Conservation (phyloP, 1,140 invertebrate species). For the Brachionus plicatilis region DNA sequence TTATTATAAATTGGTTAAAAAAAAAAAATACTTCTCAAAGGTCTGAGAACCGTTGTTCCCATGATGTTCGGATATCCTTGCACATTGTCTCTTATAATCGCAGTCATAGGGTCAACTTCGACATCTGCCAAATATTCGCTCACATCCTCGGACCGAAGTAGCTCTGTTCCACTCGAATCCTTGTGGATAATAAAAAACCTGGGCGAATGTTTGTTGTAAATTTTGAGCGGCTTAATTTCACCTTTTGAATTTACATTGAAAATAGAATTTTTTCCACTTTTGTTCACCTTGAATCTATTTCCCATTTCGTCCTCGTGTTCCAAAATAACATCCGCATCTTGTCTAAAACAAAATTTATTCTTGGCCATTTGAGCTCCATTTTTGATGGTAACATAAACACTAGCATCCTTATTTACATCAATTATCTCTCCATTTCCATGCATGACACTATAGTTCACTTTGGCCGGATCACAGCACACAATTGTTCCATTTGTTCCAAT, state of each 20-base stretch:
- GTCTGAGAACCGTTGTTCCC: constrained; percentile 36
- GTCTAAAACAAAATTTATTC: constrained; percentile 24
- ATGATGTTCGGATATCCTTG: constrained; percentile 42
- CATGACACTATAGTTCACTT: constrained; percentile 52
- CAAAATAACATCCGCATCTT: background rate
- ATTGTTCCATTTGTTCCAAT: constrained; percentile 50
- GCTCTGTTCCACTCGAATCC: constrained; percentile 53
- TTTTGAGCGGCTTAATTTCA: background rate
- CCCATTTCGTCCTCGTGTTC: constrained; percentile 32
- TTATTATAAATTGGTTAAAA: too few relatives aligned
- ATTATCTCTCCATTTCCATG: constrained; percentile 49
- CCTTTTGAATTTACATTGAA: background rate
- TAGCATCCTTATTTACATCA: constrained; percentile 30
- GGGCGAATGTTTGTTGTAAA: constrained; percentile 14
- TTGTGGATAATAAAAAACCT: constrained; percentile 52
- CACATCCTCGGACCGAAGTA: constrained; percentile 51
- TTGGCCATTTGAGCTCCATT: constrained; percentile 20
- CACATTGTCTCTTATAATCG: constrained; percentile 51
- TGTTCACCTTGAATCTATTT: constrained; percentile 28
- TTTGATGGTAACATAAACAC: background rate
- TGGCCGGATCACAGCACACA: constrained; percentile 48
- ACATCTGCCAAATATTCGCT: constrained; percentile 47
- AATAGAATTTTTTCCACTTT: constrained; percentile 21
- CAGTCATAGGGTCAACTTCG: constrained; percentile 47
- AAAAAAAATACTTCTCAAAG: constrained; percentile 5